A percentile compares a stretch with the other conserved stretches of the same genome.
These are phyloP conservation scores for Gasterosteus aculeatus DNA, from an alignment of 2,113 vertebrate species.

Conservation along the genomic window DNA sequence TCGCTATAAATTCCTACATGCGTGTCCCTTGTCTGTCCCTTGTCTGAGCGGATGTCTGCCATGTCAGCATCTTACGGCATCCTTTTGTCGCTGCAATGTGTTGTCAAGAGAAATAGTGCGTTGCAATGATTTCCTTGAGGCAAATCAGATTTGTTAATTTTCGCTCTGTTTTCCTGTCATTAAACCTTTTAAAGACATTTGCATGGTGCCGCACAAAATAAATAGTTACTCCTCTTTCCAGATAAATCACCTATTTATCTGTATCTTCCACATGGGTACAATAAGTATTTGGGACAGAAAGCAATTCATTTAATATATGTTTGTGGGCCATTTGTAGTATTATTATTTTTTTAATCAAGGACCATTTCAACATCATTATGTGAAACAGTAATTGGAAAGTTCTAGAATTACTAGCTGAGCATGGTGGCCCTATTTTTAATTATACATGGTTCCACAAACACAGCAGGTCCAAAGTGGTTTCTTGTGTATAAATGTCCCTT, in stretches of 20 bases:
- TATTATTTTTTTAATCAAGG: background rate
- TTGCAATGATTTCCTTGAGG: constrained; percentile 76
- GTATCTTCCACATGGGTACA: constrained; percentile 6
- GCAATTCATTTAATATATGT: constrained; percentile 26
- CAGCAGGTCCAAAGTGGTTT: constrained; percentile 35
- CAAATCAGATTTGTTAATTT: constrained; percentile 75
- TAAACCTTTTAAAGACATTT: constrained; percentile 70
- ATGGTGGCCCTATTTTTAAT: constrained; percentile 26
- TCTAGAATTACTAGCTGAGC: constrained; percentile 26
- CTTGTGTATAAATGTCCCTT: constrained; percentile 17
- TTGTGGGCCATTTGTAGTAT: constrained; percentile 9
- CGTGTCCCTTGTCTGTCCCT: constrained; percentile 35
- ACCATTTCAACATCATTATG: constrained; percentile 36
- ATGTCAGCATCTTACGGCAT: constrained; percentile 43
- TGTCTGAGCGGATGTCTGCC: constrained; percentile 9
- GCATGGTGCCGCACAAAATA: constrained; percentile 68
- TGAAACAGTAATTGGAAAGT: constrained; percentile 37
- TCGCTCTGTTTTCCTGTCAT: constrained; percentile 72
- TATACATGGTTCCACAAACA: constrained; percentile 23
- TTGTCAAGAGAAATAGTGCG: constrained; percentile 76
- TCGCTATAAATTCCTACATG: constrained; percentile 19
- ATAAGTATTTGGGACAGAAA: constrained; percentile 14
- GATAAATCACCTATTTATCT: constrained; percentile 33
- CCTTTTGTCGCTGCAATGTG: constrained; percentile 57
- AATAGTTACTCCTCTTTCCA: constrained; percentile 66